These are phyloP conservation scores for Pristionchus exspectatus DNA, from an alignment of 2,888 invertebrate species.

Conservation along the genomic window DNA sequence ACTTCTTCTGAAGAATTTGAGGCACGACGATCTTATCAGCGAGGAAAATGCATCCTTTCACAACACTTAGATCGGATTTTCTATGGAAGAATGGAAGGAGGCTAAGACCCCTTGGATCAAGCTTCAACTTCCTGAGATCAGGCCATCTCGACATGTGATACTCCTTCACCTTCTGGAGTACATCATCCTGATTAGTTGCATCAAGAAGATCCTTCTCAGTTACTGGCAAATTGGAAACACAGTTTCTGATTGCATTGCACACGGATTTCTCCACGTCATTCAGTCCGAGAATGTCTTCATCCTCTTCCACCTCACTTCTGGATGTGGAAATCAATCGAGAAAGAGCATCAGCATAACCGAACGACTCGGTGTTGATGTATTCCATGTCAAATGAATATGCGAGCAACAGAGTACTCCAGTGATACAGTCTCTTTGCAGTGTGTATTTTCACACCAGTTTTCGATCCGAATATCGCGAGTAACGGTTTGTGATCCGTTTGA, in stretches of 20 bases:
- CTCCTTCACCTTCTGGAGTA: neutral
- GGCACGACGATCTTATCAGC: constrained; percentile 69
- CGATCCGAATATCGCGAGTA: constrained; percentile 73
- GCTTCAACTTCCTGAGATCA: neutral
- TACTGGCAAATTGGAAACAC: neutral
- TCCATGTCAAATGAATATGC: constrained; percentile 78
- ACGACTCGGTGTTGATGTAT: constrained; percentile 70
- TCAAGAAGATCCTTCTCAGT: neutral
- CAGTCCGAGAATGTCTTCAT: constrained; percentile 56
- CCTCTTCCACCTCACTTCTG: neutral
- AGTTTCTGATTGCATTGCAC: neutral
- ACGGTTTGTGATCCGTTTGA: constrained; percentile 74
- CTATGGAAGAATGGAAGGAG: neutral
- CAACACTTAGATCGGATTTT: neutral
- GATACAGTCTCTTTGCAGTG: constrained; percentile 73
- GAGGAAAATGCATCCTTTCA: constrained; percentile 53
- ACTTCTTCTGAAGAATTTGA: constrained; percentile 57
- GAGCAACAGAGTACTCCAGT: constrained; percentile 71
- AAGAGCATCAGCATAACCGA: constrained; percentile 78
- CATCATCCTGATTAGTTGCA: neutral
- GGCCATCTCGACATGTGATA: constrained; percentile 1
- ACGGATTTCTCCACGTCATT: constrained; percentile 5
- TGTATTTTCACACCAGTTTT: constrained; percentile 69
- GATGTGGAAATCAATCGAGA: constrained; percentile 67
- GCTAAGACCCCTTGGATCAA: neutral